Conservation (phyloP, 2,888 invertebrate genomes). For the Lacanobia oleracea region DNA sequence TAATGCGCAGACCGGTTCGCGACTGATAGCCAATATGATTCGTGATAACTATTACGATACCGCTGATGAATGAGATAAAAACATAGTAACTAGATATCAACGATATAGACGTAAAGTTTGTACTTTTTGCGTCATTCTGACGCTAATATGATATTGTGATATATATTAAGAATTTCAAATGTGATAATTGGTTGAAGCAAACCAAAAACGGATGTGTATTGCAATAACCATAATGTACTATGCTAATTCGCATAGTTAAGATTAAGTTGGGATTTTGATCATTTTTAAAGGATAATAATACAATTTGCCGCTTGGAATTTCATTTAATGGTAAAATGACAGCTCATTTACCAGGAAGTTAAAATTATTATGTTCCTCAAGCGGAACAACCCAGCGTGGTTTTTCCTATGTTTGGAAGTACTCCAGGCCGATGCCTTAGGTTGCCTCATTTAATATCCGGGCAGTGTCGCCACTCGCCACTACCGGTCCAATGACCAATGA, state of each 20-base stretch:
- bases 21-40: constrained; percentile 75
- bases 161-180: neutral
- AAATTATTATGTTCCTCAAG: constrained; percentile 32
- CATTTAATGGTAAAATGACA: constrained; percentile 13
- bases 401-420: constrained; percentile 44
- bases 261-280: neutral
- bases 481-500: constrained; percentile 78
- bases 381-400: constrained; percentile 47
- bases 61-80: constrained; percentile 70
- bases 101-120: constrained; percentile 23
- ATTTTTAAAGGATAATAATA: constrained; percentile 6
- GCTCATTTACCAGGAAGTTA: constrained; percentile 30
- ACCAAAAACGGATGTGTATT: neutral
- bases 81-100: constrained; percentile 65
- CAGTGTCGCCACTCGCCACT: constrained; percentile 65
- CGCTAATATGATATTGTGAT: constrained; percentile 1
- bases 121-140: constrained; percentile 25
- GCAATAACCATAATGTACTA: neutral
- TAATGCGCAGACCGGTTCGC: constrained; percentile 83
- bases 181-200: neutral
- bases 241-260: constrained; percentile 1
- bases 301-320: constrained; percentile 26
- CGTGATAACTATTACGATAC: constrained; percentile 74
- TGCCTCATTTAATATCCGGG: constrained; percentile 64
- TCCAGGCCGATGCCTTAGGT: constrained; percentile 17